Conservation (phyloP, 2,797 vertebrate species). For the Nannoperca australis region DNA sequence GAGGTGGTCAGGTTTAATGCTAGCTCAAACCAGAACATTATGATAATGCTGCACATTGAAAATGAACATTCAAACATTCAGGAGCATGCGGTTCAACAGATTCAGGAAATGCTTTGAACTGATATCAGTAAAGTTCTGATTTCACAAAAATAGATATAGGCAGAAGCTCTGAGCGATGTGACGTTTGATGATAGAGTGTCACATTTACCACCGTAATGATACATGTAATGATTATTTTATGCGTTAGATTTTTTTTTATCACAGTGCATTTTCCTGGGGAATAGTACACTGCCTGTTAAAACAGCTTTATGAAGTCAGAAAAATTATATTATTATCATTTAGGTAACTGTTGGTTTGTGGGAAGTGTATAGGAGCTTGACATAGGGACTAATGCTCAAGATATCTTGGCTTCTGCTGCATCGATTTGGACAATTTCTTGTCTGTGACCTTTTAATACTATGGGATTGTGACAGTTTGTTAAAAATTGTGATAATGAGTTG, state of each 20-base stretch:
- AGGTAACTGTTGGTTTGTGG: neutral
- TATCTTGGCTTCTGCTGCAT: neutral
- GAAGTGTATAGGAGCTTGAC: neutral
- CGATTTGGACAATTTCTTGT: neutral
- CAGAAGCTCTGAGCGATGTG: neutral
- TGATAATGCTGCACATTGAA: conserved; percentile 22
- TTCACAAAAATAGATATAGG: neutral
- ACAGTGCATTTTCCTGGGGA: neutral
- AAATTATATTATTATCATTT: neutral
- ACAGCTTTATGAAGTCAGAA: neutral
- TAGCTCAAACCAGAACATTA: conserved; percentile 32
- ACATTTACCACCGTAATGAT: neutral
- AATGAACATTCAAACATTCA: conserved; percentile 24
- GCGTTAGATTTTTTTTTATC: neutral
- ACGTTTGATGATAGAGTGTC: neutral
- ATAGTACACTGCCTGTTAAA: neutral
- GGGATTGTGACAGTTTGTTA: neutral
- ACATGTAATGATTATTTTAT: neutral
- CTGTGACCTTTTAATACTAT: neutral
- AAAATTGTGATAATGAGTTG: neutral
- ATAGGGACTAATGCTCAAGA: neutral
- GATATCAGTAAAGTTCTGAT: conserved; percentile 12
- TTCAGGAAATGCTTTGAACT: conserved; percentile 4
- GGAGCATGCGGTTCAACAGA: neutral
- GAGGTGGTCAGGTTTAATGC: conserved; percentile 28